phyloP scores from a whole-genome alignment of 2,888 invertebrate species.

The Sphinx pinastri region DNA sequence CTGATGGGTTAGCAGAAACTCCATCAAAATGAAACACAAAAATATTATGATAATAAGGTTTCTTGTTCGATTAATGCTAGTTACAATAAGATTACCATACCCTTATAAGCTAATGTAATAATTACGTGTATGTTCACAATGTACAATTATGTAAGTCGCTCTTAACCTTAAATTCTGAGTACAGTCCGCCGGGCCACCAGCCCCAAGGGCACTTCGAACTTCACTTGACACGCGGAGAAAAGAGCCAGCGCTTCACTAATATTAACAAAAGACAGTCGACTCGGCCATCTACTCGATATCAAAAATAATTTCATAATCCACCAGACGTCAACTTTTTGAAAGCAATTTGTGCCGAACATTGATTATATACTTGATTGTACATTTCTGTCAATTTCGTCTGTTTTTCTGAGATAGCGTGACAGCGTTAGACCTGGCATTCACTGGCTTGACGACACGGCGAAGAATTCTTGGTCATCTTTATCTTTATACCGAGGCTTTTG shows the following conservation, averaged over 20 bases:
- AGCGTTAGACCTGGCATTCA: too few relatives aligned
- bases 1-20: too few relatives aligned
- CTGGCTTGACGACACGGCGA: too few relatives aligned
- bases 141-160: slow-evolving; percentile 77
- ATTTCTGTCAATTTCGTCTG: too few relatives aligned
- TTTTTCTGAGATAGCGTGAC: too few relatives aligned
- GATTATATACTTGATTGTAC: too few relatives aligned
- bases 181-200: slow-evolving; percentile 78
- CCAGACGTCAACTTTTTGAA: slow-evolving; percentile 7
- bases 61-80: slow-evolving; percentile 83
- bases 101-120: slow-evolving; percentile 72
- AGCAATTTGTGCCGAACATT: slow-evolving; percentile 11
- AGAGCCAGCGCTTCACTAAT: slow-evolving; percentile 6
- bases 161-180: slow-evolving; percentile 74
- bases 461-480: too few relatives aligned
- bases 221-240: slow-evolving; percentile 47
- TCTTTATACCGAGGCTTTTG: too few relatives aligned
- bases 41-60: slow-evolving; percentile 83
- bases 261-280: slow-evolving; percentile 5
- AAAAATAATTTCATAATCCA: slow-evolving; percentile 18
- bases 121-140: slow-evolving; percentile 82
- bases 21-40: slow-evolving; percentile 68
- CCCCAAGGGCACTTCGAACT: slow-evolving; percentile 79
- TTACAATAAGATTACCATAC: slow-evolving; percentile 81
- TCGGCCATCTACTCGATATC: slow-evolving; percentile 16